Conservation (phyloP, 2,113 vertebrate species). For the Pseudonaja textilis region DNA sequence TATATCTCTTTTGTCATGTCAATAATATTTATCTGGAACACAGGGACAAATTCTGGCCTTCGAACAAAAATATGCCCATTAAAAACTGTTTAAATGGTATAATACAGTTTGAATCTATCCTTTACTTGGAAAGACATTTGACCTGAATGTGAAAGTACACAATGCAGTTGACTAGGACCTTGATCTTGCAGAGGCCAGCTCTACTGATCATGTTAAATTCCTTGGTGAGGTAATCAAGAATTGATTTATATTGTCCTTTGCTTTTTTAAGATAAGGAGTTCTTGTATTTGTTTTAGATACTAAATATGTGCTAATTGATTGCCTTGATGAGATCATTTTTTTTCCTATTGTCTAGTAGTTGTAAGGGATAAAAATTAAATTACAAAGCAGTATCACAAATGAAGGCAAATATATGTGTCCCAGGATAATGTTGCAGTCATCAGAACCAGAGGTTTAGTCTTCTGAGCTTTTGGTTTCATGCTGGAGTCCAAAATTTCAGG, state of each 20-base stretch:
- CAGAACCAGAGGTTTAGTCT: neutral
- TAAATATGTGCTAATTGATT: neutral
- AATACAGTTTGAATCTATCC: neutral
- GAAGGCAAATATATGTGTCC: neutral
- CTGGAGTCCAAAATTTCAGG: neutral
- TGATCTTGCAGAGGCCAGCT: neutral
- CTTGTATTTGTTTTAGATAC: neutral
- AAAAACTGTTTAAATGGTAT: neutral
- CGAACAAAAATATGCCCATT: neutral
- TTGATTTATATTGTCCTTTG: neutral
- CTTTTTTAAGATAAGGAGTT: neutral
- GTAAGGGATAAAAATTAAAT: neutral
- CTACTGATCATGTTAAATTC: constrained; percentile 2
- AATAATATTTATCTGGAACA: neutral
- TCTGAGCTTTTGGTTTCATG: neutral
- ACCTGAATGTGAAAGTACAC: neutral
- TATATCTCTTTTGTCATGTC: neutral
- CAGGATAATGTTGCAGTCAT: neutral
- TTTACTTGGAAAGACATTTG: neutral
- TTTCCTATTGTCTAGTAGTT: neutral
- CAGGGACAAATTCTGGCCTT: neutral
- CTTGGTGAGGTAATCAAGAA: neutral
- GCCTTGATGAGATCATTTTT: neutral
- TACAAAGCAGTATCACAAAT: neutral
- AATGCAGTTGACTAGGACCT: neutral